Evolutionary conservation across 2,113 vertebrate species (phyloP).

Genomic region (Tragulus kanchil): DNA sequence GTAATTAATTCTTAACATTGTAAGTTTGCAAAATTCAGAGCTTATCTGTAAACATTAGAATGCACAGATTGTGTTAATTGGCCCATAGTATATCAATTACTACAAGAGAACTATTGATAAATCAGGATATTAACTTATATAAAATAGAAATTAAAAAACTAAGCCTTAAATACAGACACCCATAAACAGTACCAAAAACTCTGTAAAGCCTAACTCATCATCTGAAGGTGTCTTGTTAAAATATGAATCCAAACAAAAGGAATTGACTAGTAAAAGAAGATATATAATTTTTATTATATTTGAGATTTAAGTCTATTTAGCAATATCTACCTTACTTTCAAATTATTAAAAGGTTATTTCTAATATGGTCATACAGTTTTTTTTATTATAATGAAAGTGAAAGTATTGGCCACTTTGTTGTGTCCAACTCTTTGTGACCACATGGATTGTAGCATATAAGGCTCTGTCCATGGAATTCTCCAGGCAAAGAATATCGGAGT

Average conservation of each 20-base stretch:
- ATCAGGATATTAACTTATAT: background rate
- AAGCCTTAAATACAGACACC: background rate
- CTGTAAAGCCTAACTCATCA: background rate
- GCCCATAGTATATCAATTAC: background rate
- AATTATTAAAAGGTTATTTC: background rate
- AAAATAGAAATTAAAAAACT: background rate
- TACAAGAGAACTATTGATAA: background rate
- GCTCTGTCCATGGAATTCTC: background rate
- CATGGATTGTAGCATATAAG: background rate
- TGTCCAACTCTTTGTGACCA: background rate
- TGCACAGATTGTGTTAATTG: slow-evolving; percentile 2
- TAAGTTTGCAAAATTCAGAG: background rate
- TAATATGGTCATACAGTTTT: background rate
- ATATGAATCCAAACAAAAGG: slow-evolving; percentile 9
- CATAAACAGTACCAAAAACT: background rate
- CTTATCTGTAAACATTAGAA: background rate
- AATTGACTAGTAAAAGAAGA: background rate
- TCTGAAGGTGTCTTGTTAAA: background rate
- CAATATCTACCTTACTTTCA: background rate
- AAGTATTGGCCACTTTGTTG: background rate
- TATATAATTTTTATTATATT: background rate
- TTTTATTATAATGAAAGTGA: background rate
- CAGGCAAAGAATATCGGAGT: background rate
- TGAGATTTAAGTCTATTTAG: background rate
- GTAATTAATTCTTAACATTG: background rate